Percentiles rank a stretch among this genome's conserved stretches.
These are phyloP conservation scores for Rhinatrema bivittatum DNA, from an alignment of 2,797 vertebrate species.

Conservation along the genomic window DNA sequence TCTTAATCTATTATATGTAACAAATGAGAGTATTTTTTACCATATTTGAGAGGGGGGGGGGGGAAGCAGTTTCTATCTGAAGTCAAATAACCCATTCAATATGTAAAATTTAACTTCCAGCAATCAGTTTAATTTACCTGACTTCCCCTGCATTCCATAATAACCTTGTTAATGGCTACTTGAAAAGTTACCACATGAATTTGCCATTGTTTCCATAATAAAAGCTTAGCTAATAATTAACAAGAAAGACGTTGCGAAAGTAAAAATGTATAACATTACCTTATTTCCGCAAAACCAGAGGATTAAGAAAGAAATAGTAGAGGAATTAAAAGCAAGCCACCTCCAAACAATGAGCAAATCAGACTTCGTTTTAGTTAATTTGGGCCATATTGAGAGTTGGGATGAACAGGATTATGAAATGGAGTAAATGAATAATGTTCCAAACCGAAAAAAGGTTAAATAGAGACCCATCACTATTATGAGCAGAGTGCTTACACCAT, in stretches of 20 bases:
- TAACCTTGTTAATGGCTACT: slow-evolving; percentile 35
- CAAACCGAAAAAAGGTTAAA: no score
- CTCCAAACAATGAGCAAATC: no score
- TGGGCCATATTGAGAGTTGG: no score
- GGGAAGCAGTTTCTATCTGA: no score
- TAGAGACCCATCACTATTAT: no score
- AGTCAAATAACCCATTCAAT: slow-evolving; percentile 1
- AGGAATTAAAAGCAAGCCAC: background rate
- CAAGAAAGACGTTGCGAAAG: background rate
- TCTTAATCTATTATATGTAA: no score
- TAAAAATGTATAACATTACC: background rate
- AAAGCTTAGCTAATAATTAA: slow-evolving; percentile 42
- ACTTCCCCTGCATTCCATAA: slow-evolving; percentile 32
- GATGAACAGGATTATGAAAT: no score
- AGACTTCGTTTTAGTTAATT: no score
- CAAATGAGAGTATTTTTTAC: no score
- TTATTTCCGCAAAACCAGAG: background rate
- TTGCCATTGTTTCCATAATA: slow-evolving; percentile 32
- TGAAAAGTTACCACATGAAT: slow-evolving; percentile 20
- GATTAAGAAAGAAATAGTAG: background rate
- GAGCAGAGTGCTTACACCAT: no score
- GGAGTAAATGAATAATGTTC: no score
- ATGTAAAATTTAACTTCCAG: slow-evolving; percentile 36
- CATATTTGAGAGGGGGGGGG: no score
- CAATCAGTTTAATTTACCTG: slow-evolving; percentile 46